These are phyloP conservation scores for Nothocercus nigrocapillus DNA, from an alignment of 2,113 vertebrate species.

Conservation along the genomic window DNA sequence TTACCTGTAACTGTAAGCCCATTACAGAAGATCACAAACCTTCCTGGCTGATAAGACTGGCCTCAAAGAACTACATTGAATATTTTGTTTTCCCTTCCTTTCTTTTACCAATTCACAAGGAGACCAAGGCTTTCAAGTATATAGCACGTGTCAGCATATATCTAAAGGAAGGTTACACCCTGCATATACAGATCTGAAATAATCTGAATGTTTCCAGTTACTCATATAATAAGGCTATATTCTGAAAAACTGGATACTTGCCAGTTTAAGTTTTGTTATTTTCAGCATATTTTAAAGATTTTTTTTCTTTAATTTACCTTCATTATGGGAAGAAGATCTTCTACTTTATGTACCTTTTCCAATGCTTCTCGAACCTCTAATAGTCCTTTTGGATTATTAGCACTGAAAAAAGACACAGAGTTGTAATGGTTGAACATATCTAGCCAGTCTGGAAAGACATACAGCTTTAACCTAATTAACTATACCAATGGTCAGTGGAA, in stretches of 20 bases:
- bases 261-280: not conserved
- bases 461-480: not conserved
- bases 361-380: conserved; percentile 92
- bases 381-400: conserved; percentile 91
- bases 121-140: not conserved
- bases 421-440: not conserved
- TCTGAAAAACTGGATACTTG: not conserved
- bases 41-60: fast-evolving
- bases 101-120: not conserved
- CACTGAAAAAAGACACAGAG: conserved; percentile 70
- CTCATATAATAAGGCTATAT: not conserved
- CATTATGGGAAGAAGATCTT: conserved; percentile 99
- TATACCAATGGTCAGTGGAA: not conserved
- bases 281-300: not conserved
- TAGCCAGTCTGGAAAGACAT: not conserved
- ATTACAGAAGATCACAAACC: not conserved
- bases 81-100: not conserved
- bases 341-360: conserved; percentile 94
- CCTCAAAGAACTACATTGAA: not conserved
- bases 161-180: not conserved
- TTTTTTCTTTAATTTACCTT: conserved; percentile 83
- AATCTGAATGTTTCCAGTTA: not conserved
- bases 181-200: not conserved
- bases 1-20: not conserved
- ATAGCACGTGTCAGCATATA: not conserved